Base-by-base conservation (phyloP, 1,140 invertebrate species). In the Heliconius congener region DNA sequence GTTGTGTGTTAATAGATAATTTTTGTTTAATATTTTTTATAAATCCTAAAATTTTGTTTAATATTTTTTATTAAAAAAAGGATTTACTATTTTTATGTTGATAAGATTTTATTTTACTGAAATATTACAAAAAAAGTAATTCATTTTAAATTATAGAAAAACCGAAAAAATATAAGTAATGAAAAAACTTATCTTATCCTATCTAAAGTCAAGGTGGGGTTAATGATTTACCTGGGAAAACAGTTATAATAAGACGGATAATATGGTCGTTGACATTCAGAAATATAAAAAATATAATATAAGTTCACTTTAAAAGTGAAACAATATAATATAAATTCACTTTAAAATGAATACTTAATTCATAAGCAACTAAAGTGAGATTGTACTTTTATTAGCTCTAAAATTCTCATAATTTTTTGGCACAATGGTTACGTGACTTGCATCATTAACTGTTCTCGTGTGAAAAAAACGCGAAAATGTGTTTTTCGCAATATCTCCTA, bases 391-490 rank as follows among this genome's bases (percentile, higher is more conserved):
- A 76, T 34, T 76, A 76, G 30, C 66, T 46, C 39, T 18, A 50
- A 76, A 71, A 5, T 46, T 76, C 74, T 46, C 37, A 76, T 50
- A 39, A 76, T 46, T 71, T 70, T 66, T 76, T 23, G 27, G 27
- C 66, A 71, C 57, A 76, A 76, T 76, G 34, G 8, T 42, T 23
- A 70, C 74, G 39, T 76, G 60, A 76, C 39, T 76, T 70, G 74
- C 74, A 71, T 76, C 60, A 27, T 60, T 70, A 46, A 46, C 57
- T 18, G 27, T 30, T 37, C n/a, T 70, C 37, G 57, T 70, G 74
- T 76, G 74, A 76, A 76, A 70, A 23, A 76, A 71, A 76, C 60
- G 60, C 4, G 60, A 66, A 66, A 66, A 66, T 60, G 55, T 23
- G 6, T 66, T 66, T 66, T 66, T 66, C 60, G 60, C 27, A 66